Conservation (phyloP, 2,888 invertebrate species). For the Terebella lapidaria region DNA sequence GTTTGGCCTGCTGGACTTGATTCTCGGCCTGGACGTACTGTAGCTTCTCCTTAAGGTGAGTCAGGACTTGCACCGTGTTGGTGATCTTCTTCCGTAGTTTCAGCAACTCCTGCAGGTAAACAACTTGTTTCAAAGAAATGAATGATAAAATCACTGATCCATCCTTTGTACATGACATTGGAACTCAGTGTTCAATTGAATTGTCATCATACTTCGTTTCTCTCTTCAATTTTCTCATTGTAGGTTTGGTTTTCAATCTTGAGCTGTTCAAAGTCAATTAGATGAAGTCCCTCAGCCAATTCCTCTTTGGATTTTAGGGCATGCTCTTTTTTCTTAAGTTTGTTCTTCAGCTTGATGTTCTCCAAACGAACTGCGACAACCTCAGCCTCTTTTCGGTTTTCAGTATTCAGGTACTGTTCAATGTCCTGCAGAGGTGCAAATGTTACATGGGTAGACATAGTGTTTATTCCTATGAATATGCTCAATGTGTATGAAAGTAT, state of each 20-base stretch:
- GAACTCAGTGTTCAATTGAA: background rate
- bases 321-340: slow-evolving; percentile 50
- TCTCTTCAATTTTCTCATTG: slow-evolving; percentile 60
- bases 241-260: slow-evolving; percentile 59
- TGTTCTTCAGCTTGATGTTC: slow-evolving; percentile 53
- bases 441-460: too few relatives aligned
- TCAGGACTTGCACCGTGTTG: slow-evolving; percentile 57
- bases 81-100: slow-evolving; percentile 56
- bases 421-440: slow-evolving; percentile 36
- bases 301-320: slow-evolving; percentile 55
- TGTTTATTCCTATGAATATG: too few relatives aligned
- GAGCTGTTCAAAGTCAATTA: slow-evolving; percentile 60
- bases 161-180: background rate
- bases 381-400: slow-evolving; percentile 45
- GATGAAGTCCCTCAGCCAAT: slow-evolving; percentile 57
- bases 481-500: too few relatives aligned
- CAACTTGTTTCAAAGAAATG: background rate
- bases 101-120: slow-evolving; percentile 51
- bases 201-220: slow-evolving; percentile 53
- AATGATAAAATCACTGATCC: background rate
- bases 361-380: slow-evolving; percentile 48
- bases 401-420: slow-evolving; percentile 39
- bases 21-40: slow-evolving; percentile 54
- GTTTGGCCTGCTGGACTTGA: slow-evolving; percentile 36
- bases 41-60: slow-evolving; percentile 59